These are phyloP conservation scores for Buceros bicornis DNA, from an alignment of 2,797 vertebrate species.

Conservation along the genomic window DNA sequence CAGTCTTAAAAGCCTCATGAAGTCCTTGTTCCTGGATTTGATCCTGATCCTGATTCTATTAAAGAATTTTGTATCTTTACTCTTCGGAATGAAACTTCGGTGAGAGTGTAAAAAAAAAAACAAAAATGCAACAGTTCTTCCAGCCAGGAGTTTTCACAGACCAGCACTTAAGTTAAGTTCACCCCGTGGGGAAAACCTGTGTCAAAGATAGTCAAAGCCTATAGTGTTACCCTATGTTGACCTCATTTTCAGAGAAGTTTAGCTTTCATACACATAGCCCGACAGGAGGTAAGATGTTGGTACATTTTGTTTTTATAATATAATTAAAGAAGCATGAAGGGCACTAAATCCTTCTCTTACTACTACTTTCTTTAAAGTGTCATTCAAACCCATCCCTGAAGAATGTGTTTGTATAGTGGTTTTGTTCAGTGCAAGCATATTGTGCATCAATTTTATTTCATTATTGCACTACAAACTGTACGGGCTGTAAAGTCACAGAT, in stretches of 20 bases:
- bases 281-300: neutral
- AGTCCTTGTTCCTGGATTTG: neutral
- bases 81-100: neutral
- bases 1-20: neutral
- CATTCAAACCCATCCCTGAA: neutral
- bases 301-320: neutral
- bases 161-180: neutral
- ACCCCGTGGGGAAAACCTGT: neutral
- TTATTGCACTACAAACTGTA: slow-evolving; percentile 34
- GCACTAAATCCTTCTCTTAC: neutral
- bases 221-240: neutral
- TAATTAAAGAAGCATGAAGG: neutral
- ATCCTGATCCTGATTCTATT: neutral
- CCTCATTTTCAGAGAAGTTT: neutral
- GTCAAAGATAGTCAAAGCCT: neutral
- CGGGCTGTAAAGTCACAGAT: slow-evolving; percentile 49
- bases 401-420: neutral
- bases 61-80: neutral
- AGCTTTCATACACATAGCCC: neutral
- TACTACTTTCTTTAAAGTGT: neutral
- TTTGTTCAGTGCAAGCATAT: slow-evolving; percentile 14
- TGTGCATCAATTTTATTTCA: slow-evolving; percentile 42
- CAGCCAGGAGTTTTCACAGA: neutral
- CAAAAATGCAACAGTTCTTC: neutral
- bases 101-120: neutral